These are phyloP conservation scores for Brassicogethes aeneus DNA, from an alignment of 2,888 invertebrate species.

Conservation along the genomic window DNA sequence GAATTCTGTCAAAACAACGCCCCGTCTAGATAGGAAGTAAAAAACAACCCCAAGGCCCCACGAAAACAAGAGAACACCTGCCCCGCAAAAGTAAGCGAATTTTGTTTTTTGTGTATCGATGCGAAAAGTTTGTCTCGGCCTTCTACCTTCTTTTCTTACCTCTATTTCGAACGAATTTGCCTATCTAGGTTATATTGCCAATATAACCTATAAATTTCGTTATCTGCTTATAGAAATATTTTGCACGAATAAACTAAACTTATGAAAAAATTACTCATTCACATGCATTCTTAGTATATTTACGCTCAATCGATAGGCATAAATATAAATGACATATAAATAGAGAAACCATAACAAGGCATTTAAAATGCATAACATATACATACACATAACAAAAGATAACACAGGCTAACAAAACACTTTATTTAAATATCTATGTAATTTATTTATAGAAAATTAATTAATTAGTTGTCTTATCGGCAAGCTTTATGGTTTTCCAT, in stretches of 20 bases:
- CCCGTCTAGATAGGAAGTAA: too few relatives aligned
- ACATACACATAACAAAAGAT: neutral
- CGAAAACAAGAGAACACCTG: constrained; percentile 21
- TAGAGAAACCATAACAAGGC: too few relatives aligned
- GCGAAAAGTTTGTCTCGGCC: neutral
- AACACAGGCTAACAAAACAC: too few relatives aligned
- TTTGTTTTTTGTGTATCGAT: constrained; percentile 10
- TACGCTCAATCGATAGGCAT: too few relatives aligned
- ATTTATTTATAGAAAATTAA: constrained; percentile 1
- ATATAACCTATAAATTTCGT: neutral
- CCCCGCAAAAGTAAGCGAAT: constrained; percentile 18
- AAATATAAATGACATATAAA: too few relatives aligned
- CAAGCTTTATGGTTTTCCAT: too few relatives aligned
- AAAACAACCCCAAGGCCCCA: constrained; percentile 11
- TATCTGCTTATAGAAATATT: neutral
- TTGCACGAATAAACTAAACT: too few relatives aligned
- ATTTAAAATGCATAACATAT: too few relatives aligned
- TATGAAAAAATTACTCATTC: too few relatives aligned
- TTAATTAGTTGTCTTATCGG: neutral
- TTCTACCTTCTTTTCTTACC: neutral
- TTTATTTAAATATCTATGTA: neutral
- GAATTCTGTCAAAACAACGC: constrained; percentile 25
- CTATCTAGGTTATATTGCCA: neutral
- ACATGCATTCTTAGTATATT: too few relatives aligned
- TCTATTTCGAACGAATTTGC: too few relatives aligned